These are phyloP conservation scores for Celastrina argiolus DNA, from an alignment of 2,888 invertebrate genomes.

Conservation along the genomic window DNA sequence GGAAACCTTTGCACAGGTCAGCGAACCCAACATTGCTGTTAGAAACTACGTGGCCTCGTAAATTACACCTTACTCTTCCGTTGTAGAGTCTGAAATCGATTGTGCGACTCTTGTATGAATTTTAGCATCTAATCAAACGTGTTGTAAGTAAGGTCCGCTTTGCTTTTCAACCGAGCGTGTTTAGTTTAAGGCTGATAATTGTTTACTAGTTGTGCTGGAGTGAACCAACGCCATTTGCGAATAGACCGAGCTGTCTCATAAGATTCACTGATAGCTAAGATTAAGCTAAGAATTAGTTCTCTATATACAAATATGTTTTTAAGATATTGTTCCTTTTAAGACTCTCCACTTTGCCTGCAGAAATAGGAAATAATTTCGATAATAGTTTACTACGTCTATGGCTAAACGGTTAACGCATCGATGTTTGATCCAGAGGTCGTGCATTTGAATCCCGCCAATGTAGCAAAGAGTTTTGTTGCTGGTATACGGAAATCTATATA, in stretches of 20 bases:
- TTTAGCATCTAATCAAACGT: constrained; percentile 61
- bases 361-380: too few relatives aligned
- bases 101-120: constrained; percentile 32
- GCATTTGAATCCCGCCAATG: too few relatives aligned
- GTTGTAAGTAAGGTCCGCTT: constrained; percentile 39
- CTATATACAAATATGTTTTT: constrained; percentile 2
- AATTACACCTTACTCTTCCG: constrained; percentile 35
- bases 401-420: too few relatives aligned
- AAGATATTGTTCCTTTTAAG: neutral
- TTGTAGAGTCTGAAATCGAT: constrained; percentile 31
- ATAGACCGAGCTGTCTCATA: constrained; percentile 51
- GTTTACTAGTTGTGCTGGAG: constrained; percentile 34
- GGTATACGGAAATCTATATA: too few relatives aligned
- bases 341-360: neutral
- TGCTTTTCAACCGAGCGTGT: constrained; percentile 34
- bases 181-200: constrained; percentile 36
- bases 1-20: constrained; percentile 54
- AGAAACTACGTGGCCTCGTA: constrained; percentile 37
- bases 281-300: constrained; percentile 41
- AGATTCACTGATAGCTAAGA: constrained; percentile 53
- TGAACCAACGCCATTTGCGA: constrained; percentile 54
- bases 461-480: too few relatives aligned
- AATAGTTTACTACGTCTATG: too few relatives aligned
- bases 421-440: too few relatives aligned
- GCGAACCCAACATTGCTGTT: constrained; percentile 54